Percentiles rank a stretch among this genome's conserved stretches.
Evolutionary conservation across 2,888 invertebrate genomes (phyloP).

Genomic region (Epiblema foenella): DNA sequence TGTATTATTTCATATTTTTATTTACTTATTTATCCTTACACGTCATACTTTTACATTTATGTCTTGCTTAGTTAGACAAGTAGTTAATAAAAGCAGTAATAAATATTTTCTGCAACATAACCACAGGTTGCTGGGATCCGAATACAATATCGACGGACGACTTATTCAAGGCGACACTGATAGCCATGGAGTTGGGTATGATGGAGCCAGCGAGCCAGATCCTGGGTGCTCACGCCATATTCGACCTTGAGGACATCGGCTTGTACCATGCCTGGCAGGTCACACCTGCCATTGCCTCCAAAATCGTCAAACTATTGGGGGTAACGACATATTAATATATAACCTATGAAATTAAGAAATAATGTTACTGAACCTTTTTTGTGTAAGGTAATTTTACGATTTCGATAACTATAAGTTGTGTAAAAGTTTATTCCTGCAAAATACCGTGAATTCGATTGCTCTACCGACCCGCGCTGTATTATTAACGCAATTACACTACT

Average conservation of each 20-base stretch:
- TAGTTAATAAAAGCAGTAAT: too few species aligned
- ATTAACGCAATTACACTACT: too few species aligned
- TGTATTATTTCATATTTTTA: too few species aligned
- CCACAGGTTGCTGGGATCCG: conserved; percentile 90
- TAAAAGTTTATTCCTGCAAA: too few species aligned
- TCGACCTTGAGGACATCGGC: conserved; percentile 89
- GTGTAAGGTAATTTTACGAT: too few species aligned
- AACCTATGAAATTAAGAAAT: not conserved
- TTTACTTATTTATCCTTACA: too few species aligned
- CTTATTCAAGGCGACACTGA: conserved; percentile 88
- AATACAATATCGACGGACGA: conserved; percentile 87
- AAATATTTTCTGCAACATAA: not conserved
- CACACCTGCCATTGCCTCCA: conserved; percentile 88
- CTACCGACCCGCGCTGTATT: too few species aligned
- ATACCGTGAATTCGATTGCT: too few species aligned
- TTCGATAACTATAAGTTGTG: too few species aligned
- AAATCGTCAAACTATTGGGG: conserved; percentile 88
- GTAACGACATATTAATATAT: conserved; percentile 81
- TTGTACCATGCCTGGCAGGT: conserved; percentile 90
- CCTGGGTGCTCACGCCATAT: conserved; percentile 90
- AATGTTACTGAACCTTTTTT: not conserved
- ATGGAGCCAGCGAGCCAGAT: conserved; percentile 91
- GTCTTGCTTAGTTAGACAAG: too few species aligned
- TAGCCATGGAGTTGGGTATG: conserved; percentile 89
- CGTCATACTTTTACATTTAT: too few species aligned